These are phyloP conservation scores for Pavo muticus DNA, from an alignment of 2,113 vertebrate species.

Conservation along the genomic window DNA sequence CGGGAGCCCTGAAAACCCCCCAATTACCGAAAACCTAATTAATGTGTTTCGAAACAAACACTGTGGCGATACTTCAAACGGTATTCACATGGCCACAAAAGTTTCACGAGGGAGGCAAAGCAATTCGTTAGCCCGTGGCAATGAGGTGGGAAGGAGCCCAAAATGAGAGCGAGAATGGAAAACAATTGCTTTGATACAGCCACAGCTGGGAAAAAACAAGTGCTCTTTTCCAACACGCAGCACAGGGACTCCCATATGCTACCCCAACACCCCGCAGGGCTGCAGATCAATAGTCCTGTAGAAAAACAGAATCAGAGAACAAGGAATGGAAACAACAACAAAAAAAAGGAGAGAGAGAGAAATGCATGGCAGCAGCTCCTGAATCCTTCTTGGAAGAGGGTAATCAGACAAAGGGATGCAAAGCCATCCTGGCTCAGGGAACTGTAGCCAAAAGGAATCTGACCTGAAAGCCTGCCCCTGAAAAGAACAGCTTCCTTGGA, in stretches of 20 bases:
- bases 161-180: not conserved
- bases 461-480: not conserved
- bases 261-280: not conserved
- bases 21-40: slow-evolving; percentile 44
- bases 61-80: slow-evolving; percentile 17
- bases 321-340: not conserved
- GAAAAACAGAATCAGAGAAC: not conserved
- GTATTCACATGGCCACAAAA: not conserved
- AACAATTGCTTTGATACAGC: not conserved
- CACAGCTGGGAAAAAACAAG: not conserved
- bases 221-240: not conserved
- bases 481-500: not conserved
- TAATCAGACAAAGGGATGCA: not conserved
- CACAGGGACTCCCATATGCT: not conserved
- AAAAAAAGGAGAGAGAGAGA: not conserved
- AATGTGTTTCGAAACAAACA: slow-evolving; percentile 57
- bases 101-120: not conserved
- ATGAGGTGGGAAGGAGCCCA: slow-evolving; percentile 11
- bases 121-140: slow-evolving; percentile 6
- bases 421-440: not conserved
- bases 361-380: not conserved
- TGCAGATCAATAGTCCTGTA: slow-evolving; percentile 16
- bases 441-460: not conserved
- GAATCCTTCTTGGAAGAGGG: not conserved
- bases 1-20: slow-evolving; percentile 35